Evolutionary conservation across 2,797 vertebrate species (phyloP).

Genomic region (Danio tinwini): DNA sequence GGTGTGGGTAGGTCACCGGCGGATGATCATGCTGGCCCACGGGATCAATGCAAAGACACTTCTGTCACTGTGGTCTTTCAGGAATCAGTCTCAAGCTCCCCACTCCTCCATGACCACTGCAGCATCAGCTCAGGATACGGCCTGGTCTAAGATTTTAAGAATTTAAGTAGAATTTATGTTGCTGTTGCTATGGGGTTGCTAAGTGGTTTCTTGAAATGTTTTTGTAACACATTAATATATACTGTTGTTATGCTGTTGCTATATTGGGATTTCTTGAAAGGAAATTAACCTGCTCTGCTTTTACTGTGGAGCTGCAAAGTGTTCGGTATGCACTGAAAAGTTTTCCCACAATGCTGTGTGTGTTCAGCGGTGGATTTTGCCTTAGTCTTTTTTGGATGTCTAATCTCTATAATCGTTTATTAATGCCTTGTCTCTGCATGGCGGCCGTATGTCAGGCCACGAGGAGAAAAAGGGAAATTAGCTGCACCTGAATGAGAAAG

Average conservation of each 20-base stretch:
- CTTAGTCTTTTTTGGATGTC: conserved; percentile 26
- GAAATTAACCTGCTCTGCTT: not conserved
- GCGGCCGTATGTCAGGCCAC: conserved; percentile 50
- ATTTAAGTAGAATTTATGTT: no score
- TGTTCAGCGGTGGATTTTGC: not conserved
- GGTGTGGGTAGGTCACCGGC: no score
- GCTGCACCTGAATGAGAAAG: conserved; percentile 84
- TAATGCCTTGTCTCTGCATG: conserved; percentile 69
- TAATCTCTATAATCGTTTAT: conserved; percentile 55
- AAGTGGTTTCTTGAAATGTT: not conserved
- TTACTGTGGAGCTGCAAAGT: not conserved
- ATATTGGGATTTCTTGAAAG: not conserved
- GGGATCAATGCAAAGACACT: no score
- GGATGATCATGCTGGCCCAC: no score
- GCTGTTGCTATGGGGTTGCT: not conserved
- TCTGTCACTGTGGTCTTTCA: no score
- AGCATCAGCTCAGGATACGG: no score
- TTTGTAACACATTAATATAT: not conserved
- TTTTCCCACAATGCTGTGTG: no score
- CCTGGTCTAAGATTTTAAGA: no score
- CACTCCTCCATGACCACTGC: no score
- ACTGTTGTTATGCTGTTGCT: not conserved
- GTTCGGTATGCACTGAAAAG: not conserved
- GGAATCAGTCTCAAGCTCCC: no score
- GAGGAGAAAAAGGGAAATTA: conserved; percentile 80